phyloP scores from a whole-genome alignment of 2,113 vertebrate genomes.

The Syngnathoides biaculeatus region DNA sequence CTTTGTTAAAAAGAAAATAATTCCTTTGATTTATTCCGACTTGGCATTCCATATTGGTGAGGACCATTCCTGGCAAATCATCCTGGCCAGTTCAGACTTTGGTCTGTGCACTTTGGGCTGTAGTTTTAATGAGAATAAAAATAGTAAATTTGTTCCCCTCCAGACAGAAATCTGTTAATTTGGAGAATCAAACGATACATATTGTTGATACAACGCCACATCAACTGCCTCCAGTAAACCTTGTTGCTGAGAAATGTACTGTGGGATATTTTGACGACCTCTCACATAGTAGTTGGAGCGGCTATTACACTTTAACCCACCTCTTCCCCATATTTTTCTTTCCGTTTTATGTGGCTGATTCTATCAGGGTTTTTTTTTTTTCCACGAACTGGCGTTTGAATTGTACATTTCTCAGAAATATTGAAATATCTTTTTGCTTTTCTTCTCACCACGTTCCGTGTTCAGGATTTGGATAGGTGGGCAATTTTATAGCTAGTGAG shows the following conservation, averaged over 20 bases:
- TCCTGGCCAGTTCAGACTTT: not conserved
- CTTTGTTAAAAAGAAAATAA: not conserved
- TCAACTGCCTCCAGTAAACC: slow-evolving; percentile 25
- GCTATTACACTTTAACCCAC: slow-evolving; percentile 28
- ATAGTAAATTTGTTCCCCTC: not conserved
- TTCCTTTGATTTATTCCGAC: slow-evolving; percentile 18
- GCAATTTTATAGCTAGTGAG: too few relatives aligned
- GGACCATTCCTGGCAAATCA: not conserved
- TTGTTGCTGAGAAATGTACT: slow-evolving; percentile 27
- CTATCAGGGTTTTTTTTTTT: not conserved
- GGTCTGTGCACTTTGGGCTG: not conserved
- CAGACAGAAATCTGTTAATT: slow-evolving; percentile 5
- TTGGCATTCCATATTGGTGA: not conserved
- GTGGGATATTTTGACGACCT: slow-evolving; percentile 15
- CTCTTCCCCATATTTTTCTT: slow-evolving; percentile 21
- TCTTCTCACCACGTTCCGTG: not conserved
- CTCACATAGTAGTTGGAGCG: slow-evolving; percentile 23
- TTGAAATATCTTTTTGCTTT: not conserved
- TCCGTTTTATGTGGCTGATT: slow-evolving; percentile 26
- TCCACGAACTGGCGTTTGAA: not conserved
- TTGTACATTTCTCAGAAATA: slow-evolving; percentile 45
- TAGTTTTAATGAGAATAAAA: not conserved
- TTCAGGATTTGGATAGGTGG: not conserved
- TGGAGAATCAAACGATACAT: slow-evolving; percentile 28
- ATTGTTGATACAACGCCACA: slow-evolving; percentile 27